Evolutionary conservation across 2,113 vertebrate genomes (phyloP).

Genomic region (Phyllostomus discolor): DNA sequence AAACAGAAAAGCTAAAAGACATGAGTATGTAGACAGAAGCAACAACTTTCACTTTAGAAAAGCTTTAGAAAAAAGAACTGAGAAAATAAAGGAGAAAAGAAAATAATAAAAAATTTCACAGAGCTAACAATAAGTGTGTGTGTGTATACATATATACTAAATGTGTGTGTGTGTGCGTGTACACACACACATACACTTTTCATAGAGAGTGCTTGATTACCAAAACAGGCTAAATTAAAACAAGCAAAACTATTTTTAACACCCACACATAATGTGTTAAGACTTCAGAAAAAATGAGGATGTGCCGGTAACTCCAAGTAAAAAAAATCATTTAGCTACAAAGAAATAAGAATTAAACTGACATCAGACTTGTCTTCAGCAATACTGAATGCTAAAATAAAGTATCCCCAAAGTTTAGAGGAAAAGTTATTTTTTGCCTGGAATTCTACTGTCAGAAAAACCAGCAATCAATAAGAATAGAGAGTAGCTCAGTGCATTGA

Average conservation of each 20-base stretch:
- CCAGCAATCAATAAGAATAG: neutral
- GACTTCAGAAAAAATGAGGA: neutral
- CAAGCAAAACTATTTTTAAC: neutral
- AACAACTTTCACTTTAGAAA: neutral
- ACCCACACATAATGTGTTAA: neutral
- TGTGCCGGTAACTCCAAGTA: neutral
- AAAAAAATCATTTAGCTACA: conserved; percentile 18
- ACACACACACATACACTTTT: neutral
- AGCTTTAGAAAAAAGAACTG: neutral
- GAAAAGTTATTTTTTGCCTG: neutral
- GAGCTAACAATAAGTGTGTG: neutral
- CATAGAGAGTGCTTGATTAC: neutral
- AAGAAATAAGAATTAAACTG: conserved; percentile 49
- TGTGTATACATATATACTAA: too few species aligned
- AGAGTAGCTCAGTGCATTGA: too few species aligned
- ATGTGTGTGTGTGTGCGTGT: too few species aligned
- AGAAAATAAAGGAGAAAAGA: neutral
- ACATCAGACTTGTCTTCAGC: conserved; percentile 57
- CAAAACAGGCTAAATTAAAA: conserved; percentile 26
- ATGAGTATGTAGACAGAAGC: neutral
- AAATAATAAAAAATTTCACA: neutral
- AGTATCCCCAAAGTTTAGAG: neutral
- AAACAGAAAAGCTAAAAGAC: neutral
- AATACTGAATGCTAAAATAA: conserved; percentile 56
- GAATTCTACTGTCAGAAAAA: neutral